These are phyloP conservation scores for Varecia variegata DNA, from an alignment of 2,797 vertebrate species.

Conservation along the genomic window DNA sequence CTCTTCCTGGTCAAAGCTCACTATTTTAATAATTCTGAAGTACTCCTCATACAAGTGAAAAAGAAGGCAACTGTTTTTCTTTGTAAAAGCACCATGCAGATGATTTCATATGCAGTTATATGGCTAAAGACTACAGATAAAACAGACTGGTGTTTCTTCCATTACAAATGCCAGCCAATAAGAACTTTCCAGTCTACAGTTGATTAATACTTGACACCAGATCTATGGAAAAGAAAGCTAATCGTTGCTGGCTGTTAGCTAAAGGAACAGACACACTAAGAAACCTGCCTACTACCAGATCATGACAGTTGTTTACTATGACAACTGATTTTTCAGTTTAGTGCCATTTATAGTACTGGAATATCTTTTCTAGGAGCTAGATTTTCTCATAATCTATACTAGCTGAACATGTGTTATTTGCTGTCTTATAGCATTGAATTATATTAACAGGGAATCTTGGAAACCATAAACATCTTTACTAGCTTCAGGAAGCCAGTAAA, in stretches of 20 bases:
- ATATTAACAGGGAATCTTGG: slow-evolving; percentile 51
- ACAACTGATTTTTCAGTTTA: slow-evolving; percentile 26
- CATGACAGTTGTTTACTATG: background rate
- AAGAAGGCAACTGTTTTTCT: background rate
- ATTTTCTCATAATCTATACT: slow-evolving; percentile 47
- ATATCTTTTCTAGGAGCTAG: slow-evolving; percentile 14
- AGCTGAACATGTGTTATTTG: slow-evolving; percentile 33
- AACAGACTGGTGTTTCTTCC: slow-evolving; percentile 44
- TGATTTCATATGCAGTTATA: background rate
- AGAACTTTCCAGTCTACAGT: slow-evolving; percentile 40
- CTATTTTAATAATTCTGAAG: slow-evolving; percentile 43
- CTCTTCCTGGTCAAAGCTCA: slow-evolving; percentile 26
- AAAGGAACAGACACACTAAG: slow-evolving; percentile 7
- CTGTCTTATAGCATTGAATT: slow-evolving; percentile 47
- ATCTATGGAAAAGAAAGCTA: slow-evolving; percentile 45
- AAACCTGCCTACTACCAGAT: background rate
- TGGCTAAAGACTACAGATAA: background rate
- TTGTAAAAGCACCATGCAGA: background rate
- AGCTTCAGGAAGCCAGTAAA: slow-evolving; percentile 73
- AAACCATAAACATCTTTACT: slow-evolving; percentile 72
- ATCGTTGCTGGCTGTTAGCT: background rate
- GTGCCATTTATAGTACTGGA: background rate
- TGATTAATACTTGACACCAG: slow-evolving; percentile 65
- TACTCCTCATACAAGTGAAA: background rate
- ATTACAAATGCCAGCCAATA: slow-evolving; percentile 31